These are phyloP conservation scores for Drosophila mulleri DNA, from an alignment of 2,888 invertebrate genomes.

Conservation along the genomic window DNA sequence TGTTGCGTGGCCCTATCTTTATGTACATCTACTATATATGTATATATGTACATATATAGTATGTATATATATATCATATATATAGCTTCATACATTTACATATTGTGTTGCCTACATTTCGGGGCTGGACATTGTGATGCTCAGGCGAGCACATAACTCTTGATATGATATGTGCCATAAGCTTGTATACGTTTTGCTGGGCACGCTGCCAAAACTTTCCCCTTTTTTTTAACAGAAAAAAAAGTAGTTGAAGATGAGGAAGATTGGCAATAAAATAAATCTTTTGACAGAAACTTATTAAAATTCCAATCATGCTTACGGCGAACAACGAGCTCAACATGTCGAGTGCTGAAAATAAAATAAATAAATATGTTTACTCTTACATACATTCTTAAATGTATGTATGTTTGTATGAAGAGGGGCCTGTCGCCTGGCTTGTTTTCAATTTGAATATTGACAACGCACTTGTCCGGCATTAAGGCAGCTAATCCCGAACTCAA, in stretches of 20 bases:
- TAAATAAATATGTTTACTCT: neutral
- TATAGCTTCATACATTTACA: slow-evolving; percentile 37
- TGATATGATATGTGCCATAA: slow-evolving; percentile 47
- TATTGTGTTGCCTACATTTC: slow-evolving; percentile 26
- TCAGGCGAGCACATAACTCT: slow-evolving; percentile 43
- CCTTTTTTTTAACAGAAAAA: neutral
- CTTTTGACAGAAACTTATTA: slow-evolving; percentile 62
- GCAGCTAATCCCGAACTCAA: slow-evolving; percentile 19
- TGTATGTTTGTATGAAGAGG: neutral
- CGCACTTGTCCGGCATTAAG: slow-evolving; percentile 37
- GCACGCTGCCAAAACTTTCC: slow-evolving; percentile 28
- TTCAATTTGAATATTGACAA: slow-evolving; percentile 72
- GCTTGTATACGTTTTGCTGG: slow-evolving; percentile 37
- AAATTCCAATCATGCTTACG: slow-evolving; percentile 68
- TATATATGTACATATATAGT: too few species aligned
- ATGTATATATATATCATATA: neutral
- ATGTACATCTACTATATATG: slow-evolving; percentile 10
- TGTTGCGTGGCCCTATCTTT: slow-evolving; percentile 12
- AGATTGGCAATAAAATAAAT: slow-evolving; percentile 43
- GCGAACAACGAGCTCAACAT: slow-evolving; percentile 35
- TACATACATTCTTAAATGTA: neutral
- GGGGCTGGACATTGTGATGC: slow-evolving; percentile 15
- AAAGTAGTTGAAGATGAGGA: slow-evolving; percentile 4
- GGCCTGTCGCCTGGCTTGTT: slow-evolving; percentile 54
- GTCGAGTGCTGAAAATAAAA: slow-evolving; percentile 14